phyloP scores from a whole-genome alignment of 2,797 vertebrate species.

The Sciaenops ocellatus region DNA sequence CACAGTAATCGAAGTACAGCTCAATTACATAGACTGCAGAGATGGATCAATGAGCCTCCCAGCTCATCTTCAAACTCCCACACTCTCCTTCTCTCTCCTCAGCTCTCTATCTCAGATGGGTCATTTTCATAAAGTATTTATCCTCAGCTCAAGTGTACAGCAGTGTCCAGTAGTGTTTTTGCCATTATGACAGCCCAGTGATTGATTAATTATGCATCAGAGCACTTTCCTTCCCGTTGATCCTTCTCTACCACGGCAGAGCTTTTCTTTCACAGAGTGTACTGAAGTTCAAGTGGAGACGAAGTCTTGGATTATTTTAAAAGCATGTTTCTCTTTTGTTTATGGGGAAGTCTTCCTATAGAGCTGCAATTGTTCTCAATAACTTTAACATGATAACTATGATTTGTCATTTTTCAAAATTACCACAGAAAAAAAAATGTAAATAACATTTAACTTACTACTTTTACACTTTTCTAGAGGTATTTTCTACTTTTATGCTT shows the following conservation, averaged over 20 bases:
- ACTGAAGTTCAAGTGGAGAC: conserved; percentile 13
- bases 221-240: conserved; percentile 61
- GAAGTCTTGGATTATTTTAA: background rate
- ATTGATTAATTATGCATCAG: conserved; percentile 77
- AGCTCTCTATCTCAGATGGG: conserved; percentile 64
- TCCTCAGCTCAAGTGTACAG: conserved; percentile 69
- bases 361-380: background rate
- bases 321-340: background rate
- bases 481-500: background rate
- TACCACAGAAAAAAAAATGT: background rate
- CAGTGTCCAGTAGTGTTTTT: conserved; percentile 66
- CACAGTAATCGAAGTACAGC: conserved; percentile 68
- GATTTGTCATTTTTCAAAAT: background rate
- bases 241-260: conserved; percentile 27
- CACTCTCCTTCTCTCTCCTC: conserved; percentile 52
- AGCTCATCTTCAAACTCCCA: conserved; percentile 64
- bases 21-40: conserved; percentile 77
- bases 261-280: conserved; percentile 11
- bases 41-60: conserved; percentile 76
- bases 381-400: background rate
- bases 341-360: background rate
- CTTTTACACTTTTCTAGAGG: background rate
- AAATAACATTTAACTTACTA: background rate
- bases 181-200: conserved; percentile 67
- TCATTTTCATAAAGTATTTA: conserved; percentile 88